phyloP scores from a whole-genome alignment of 1,140 invertebrate genomes.

The Drosophila repleta region DNA sequence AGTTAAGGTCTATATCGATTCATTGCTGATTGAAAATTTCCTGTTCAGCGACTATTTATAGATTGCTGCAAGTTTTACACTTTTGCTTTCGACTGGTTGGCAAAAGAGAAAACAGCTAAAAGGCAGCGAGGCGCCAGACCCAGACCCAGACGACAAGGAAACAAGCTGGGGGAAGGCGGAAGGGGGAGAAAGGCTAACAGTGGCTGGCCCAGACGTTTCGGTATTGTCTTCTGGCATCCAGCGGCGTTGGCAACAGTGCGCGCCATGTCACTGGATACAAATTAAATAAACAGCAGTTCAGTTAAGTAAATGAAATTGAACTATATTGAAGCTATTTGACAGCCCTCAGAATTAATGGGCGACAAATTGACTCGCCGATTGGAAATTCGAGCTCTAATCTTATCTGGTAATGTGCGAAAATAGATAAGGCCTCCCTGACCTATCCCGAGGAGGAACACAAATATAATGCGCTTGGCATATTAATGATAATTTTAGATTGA shows the following conservation, averaged over 20 bases:
- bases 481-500: conserved; percentile 42
- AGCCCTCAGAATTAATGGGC: conserved; percentile 30
- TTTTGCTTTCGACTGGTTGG: conserved; percentile 56
- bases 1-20: conserved; percentile 28
- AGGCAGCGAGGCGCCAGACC: conserved; percentile 39
- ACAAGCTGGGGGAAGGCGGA: conserved; percentile 13
- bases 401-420: conserved; percentile 57
- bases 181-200: conserved; percentile 8
- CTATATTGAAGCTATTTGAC: conserved; percentile 16
- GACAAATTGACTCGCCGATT: conserved; percentile 37
- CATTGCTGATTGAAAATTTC: conserved; percentile 13
- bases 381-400: conserved; percentile 52
- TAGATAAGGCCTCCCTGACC: conserved; percentile 59
- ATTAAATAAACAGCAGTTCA: conserved; percentile 6
- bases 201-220: conserved; percentile 26
- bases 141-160: conserved; percentile 14
- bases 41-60: conserved; percentile 38
- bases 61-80: conserved; percentile 47
- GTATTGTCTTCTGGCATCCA: conserved; percentile 25
- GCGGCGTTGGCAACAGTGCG: background rate
- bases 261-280: conserved; percentile 4
- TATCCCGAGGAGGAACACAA: conserved; percentile 34
- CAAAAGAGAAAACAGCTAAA: conserved; percentile 35
- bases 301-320: conserved; percentile 23
- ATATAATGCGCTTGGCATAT: conserved; percentile 45